Conservation (phyloP, 2,888 invertebrate species). For the Petrophora chlorosata region DNA sequence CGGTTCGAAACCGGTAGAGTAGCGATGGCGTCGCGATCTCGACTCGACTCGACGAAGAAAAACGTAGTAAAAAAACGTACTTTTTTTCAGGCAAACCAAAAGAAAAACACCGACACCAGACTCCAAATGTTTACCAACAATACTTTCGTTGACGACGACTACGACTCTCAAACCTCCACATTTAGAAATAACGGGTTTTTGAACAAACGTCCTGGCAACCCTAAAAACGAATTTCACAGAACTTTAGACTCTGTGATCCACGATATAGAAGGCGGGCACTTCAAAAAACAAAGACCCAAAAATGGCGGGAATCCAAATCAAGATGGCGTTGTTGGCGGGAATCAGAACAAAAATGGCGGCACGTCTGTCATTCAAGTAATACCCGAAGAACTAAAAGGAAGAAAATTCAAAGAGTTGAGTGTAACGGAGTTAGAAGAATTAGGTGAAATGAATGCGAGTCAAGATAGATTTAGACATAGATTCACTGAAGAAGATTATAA, state of each 20-base stretch:
- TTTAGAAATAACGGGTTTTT: slow-evolving; percentile 61
- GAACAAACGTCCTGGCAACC: slow-evolving; percentile 63
- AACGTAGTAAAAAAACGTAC: neutral
- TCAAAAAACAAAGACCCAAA: slow-evolving; percentile 25
- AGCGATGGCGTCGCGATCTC: no score
- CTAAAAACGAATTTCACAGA: slow-evolving; percentile 61
- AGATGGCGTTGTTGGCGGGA: no score
- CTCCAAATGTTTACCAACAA: slow-evolving; percentile 60
- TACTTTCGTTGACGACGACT: slow-evolving; percentile 48
- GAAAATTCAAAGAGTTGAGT: slow-evolving; percentile 62
- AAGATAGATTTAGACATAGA: slow-evolving; percentile 68
- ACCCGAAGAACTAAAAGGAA: slow-evolving; percentile 61
- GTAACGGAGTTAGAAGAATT: slow-evolving; percentile 61
- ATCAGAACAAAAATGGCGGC: slow-evolving; percentile 8
- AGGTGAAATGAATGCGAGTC: slow-evolving; percentile 60
- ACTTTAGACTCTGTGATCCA: slow-evolving; percentile 65
- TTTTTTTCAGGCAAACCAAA: slow-evolving; percentile 49
- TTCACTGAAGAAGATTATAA: slow-evolving; percentile 64
- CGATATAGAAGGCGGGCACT: slow-evolving; percentile 55
- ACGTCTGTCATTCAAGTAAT: slow-evolving; percentile 35
- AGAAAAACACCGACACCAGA: slow-evolving; percentile 40
- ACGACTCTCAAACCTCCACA: slow-evolving; percentile 32
- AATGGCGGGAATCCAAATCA: slow-evolving; percentile 17
- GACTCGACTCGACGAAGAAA: no score
- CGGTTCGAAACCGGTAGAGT: no score